These are phyloP conservation scores for Azemiops feae DNA, from an alignment of 2,113 vertebrate species.

Conservation along the genomic window DNA sequence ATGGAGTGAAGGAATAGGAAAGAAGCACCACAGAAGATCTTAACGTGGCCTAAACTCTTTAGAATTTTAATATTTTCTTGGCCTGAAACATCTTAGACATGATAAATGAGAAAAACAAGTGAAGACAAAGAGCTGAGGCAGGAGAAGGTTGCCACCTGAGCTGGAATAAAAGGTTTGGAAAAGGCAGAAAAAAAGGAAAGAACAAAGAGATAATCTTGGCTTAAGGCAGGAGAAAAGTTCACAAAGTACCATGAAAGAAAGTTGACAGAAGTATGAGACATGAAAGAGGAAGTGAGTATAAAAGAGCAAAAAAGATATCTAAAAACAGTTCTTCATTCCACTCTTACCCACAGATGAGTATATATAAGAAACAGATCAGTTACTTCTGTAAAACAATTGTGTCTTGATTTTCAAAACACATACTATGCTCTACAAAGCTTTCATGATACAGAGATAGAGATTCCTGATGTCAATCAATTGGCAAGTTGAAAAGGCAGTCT, in stretches of 20 bases:
- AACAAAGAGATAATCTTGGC: neutral
- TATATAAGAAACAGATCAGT: neutral
- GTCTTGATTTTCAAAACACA: neutral
- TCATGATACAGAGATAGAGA: neutral
- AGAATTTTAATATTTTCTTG: neutral
- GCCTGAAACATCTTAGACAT: neutral
- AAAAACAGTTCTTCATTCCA: neutral
- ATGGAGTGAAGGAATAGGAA: neutral
- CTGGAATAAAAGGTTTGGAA: neutral
- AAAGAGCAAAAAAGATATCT: neutral
- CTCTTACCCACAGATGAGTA: neutral
- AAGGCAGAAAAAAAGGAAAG: neutral
- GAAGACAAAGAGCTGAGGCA: neutral
- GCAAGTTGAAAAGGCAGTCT: neutral
- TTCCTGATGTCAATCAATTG: neutral
- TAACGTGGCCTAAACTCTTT: neutral
- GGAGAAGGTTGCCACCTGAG: neutral
- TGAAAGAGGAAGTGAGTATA: neutral
- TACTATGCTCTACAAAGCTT: neutral
- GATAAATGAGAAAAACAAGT: neutral
- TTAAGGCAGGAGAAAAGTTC: neutral
- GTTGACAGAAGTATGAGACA: neutral
- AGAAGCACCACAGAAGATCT: neutral
- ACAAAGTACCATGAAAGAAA: neutral
- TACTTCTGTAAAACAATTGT: neutral